A percentile compares a stretch with the other conserved stretches of the same genome.
These are phyloP conservation scores for Amaurobius ferox DNA, from an alignment of 2,888 invertebrate species.

Conservation along the genomic window DNA sequence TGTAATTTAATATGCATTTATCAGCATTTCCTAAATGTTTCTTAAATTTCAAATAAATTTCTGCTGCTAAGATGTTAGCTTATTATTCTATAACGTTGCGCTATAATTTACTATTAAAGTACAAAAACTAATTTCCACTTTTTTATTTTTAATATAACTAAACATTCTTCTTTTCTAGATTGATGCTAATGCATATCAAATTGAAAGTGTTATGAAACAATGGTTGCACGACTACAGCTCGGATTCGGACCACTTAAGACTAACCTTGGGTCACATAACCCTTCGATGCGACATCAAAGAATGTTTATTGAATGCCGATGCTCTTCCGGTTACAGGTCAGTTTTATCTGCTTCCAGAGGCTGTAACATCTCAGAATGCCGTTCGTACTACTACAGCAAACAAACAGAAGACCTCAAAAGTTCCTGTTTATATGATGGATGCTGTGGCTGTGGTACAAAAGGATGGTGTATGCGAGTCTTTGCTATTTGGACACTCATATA, in stretches of 20 bases:
- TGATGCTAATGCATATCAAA: conserved; percentile 25
- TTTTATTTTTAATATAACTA: too few species aligned
- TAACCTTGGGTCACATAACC: conserved; percentile 5
- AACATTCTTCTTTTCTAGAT: conserved; percentile 1
- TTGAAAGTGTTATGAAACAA: conserved; percentile 51
- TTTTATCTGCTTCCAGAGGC: conserved; percentile 26
- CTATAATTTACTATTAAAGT: too few species aligned
- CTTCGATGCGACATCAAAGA: conserved; percentile 56
- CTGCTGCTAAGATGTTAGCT: too few species aligned
- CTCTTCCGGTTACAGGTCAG: conserved; percentile 29
- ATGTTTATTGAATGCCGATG: conserved; percentile 31
- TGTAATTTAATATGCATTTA: too few species aligned
- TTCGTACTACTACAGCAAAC: background rate
- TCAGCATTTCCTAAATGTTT: too few species aligned
- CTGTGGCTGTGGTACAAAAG: conserved; percentile 20
- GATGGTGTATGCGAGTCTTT: conserved; percentile 65
- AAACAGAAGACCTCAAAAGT: conserved; percentile 29
- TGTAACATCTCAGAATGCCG: conserved; percentile 10
- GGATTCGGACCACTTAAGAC: conserved; percentile 60
- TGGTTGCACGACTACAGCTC: conserved; percentile 61
- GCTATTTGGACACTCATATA: conserved; percentile 46
- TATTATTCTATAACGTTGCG: too few species aligned
- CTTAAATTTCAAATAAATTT: too few species aligned
- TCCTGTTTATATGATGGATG: conserved; percentile 38
- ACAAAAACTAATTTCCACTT: too few species aligned